Conservation (phyloP, 2,888 invertebrate genomes). For the Salpingus planirostris region DNA sequence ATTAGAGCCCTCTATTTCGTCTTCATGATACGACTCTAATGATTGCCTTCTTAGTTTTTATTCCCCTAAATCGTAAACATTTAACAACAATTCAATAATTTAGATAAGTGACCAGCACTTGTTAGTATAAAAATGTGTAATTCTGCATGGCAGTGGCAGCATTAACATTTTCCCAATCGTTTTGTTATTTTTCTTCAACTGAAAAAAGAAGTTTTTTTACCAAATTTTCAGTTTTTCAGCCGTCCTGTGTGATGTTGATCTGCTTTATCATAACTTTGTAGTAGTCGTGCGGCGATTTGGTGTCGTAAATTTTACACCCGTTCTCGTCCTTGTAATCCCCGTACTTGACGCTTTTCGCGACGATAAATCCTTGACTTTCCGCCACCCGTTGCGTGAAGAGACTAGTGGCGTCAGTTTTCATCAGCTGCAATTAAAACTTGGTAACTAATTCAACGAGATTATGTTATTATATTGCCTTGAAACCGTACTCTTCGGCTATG, state of each 20-base stretch:
- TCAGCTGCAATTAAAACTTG: slow-evolving; percentile 47
- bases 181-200: no score
- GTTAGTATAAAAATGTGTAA: slow-evolving; percentile 38
- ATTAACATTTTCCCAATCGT: slow-evolving; percentile 32
- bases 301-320: slow-evolving; percentile 53
- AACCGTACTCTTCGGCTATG: slow-evolving; percentile 55
- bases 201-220: slow-evolving; percentile 3
- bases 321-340: slow-evolving; percentile 57
- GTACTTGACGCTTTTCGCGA: slow-evolving; percentile 58
- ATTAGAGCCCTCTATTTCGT: slow-evolving; percentile 9
- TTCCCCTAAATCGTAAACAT: background rate
- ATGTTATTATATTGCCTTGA: slow-evolving; percentile 49
- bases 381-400: slow-evolving; percentile 70
- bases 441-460: background rate
- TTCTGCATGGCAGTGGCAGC: slow-evolving; percentile 43
- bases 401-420: slow-evolving; percentile 77
- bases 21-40: no score
- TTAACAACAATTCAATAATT: slow-evolving; percentile 5
- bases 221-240: slow-evolving; percentile 4
- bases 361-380: slow-evolving; percentile 56
- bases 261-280: slow-evolving; percentile 54
- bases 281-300: slow-evolving; percentile 61
- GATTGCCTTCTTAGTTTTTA: slow-evolving; percentile 10
- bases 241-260: slow-evolving; percentile 6
- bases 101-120: slow-evolving; percentile 14